Evolutionary conservation across 2,797 vertebrate species (phyloP), one percentile per base, ranked within the genome.

Genomic region (Hemibagrus guttatus): DNA sequence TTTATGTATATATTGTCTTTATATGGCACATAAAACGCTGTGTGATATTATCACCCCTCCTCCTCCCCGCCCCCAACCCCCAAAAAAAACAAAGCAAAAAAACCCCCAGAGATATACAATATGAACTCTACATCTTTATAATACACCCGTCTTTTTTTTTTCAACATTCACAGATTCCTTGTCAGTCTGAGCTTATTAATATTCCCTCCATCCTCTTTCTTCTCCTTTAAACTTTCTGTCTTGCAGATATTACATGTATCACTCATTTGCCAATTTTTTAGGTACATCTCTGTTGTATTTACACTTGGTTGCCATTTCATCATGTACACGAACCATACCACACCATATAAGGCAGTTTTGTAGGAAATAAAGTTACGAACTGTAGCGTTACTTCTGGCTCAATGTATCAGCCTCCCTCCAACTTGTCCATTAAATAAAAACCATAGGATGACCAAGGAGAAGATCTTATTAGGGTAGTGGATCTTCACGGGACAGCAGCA

Each of bases 21-120:
- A 63, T 87, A 88, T 90, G 89, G 90, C 90, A 91, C 89, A 81
- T 80, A 88, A 87, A 85, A 89, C 56, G 54, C 72, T 75, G 68
- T 63, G 76, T 58, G 72, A 84, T 63, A 35, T 19, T 26, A 54
- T 35, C 35, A 86, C 63, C 63, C 42, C 31, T 23, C 6, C 49
- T 31, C 19, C 63, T 46, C 83, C 63, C 78, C 19, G n/a, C 35
- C 35, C 56, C 71, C 82, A 68, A 76, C 75, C 17, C 59, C 72
- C 13, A 1, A 2, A 39, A 63, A 83, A 68, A 81, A 16, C 17
- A 31, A 85, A 64, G 11, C 19, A 49, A 75, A 72, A 23, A 4
- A 66, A 6, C 11, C 42, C 42, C 81, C 35, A 23, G n/a, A 80
- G 61, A 66, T 85, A 66, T 78, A 85, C 84, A 78, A 76, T 85